These are phyloP conservation scores for Pectinophora gossypiella DNA, from an alignment of 1,140 invertebrate species.

Conservation along the genomic window DNA sequence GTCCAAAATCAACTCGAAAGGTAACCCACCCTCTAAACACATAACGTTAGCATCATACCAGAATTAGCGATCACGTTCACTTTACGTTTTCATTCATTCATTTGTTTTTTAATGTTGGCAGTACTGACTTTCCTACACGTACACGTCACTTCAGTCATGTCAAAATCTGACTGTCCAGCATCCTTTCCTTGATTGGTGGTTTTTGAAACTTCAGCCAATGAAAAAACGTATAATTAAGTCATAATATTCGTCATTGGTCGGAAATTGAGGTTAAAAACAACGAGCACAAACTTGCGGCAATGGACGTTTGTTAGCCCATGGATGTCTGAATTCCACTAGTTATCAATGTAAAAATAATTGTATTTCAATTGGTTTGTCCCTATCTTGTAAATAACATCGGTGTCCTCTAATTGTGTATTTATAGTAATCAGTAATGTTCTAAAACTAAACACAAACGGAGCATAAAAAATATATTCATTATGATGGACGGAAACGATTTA, in stretches of 20 bases:
- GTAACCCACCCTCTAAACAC: too few species aligned
- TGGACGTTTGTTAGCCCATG: background rate
- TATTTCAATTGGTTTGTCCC: background rate
- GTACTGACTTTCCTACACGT: too few species aligned
- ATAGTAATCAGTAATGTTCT: background rate
- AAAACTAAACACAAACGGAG: background rate
- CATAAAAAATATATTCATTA: constrained; percentile 32
- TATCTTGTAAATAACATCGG: background rate
- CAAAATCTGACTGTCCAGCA: background rate
- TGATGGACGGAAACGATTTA: constrained; percentile 78
- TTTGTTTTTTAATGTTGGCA: background rate
- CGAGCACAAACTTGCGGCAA: background rate
- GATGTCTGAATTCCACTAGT: too few species aligned
- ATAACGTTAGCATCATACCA: too few species aligned
- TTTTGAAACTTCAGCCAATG: background rate
- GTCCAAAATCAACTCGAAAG: too few species aligned
- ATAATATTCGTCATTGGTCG: background rate
- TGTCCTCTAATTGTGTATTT: background rate
- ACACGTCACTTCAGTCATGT: background rate
- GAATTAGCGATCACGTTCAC: too few species aligned
- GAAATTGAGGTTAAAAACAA: background rate
- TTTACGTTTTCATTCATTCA: too few species aligned
- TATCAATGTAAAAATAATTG: background rate
- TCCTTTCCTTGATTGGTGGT: background rate
- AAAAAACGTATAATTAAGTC: background rate